These are phyloP conservation scores for Entomobrya multifasciata DNA, from an alignment of 2,888 invertebrate species.

Conservation along the genomic window DNA sequence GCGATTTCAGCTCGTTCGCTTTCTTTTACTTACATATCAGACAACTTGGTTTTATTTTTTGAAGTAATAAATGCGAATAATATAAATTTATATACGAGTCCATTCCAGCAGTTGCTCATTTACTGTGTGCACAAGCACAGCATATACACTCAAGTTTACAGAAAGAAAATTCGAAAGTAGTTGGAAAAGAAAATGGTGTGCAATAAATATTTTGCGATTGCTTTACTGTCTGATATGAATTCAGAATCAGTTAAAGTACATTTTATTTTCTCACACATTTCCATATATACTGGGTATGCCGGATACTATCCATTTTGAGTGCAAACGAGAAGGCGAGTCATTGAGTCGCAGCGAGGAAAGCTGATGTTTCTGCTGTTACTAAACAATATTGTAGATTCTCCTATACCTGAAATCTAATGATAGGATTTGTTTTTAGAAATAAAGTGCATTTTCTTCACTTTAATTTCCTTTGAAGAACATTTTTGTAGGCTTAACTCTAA, in stretches of 20 bases:
- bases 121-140: neutral
- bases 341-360: no score
- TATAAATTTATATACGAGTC: constrained; percentile 61
- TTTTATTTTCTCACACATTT: constrained; percentile 69
- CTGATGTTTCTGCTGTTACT: neutral
- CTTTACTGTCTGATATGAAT: constrained; percentile 79
- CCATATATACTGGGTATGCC: constrained; percentile 37
- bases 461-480: constrained; percentile 3
- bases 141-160: constrained; percentile 13
- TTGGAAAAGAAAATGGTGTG: constrained; percentile 75
- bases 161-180: constrained; percentile 65
- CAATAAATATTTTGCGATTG: constrained; percentile 79
- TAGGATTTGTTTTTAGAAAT: constrained; percentile 30
- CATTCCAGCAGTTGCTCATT: constrained; percentile 21
- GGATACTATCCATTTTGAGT: neutral
- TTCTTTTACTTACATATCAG: constrained; percentile 45
- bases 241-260: constrained; percentile 76
- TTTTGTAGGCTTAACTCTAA: neutral
- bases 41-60: constrained; percentile 58
- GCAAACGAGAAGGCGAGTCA: no score
- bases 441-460: constrained; percentile 50
- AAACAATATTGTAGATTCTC: no score
- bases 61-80: constrained; percentile 66
- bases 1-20: constrained; percentile 46
- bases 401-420: constrained; percentile 55